Evolutionary conservation across 2,797 vertebrate species (phyloP), one percentile per base, ranked within the genome.

Genomic region (Cetoscarus ocellatus): DNA sequence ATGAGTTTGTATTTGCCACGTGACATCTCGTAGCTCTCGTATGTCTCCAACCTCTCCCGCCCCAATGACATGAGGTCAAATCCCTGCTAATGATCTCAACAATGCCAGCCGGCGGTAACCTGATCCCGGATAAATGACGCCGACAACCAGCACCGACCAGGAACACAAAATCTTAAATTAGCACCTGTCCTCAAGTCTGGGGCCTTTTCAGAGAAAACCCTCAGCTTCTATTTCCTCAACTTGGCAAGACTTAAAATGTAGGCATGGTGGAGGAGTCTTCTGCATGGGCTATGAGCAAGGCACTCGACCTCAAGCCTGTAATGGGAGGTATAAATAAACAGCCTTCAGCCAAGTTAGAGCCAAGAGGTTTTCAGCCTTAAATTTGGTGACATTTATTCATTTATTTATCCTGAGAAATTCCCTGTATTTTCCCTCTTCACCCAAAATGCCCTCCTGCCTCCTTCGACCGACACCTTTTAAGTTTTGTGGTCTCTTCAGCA

Each of bases 111-210:
- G 43, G n/a, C 35, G 45, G 84, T 19, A 79, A 84, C 53, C 60
- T 12, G 75, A 86, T 15, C 45, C 64, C 18, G 7, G 62, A 75
- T 67, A 73, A 65, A 74, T 2, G 59, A 51, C 4, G 47, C 55
- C 10, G 0, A 34, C 27, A 1, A 0, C 6, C 8, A 1, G 7
- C 10, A 15, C 2, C 3, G 52, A 54, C 0, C 2, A 72, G 66
- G 65, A 70, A 76, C 56, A 60, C 38, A 50, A 65, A 59, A 73
- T 76, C 66, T 74, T 35, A 71, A 72, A 78, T 85, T 80, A 72
- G 57, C 27, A 55, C 67, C 69, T 14, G 65, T 62, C 63, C 67
- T 59, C 49, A 58, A 64, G 47, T 0, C 2, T 0, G 1, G 2
- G 36, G 44, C 18, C 34, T 59, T 19, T 66, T 47, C n/a, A 42